Percentiles rank a stretch among this genome's conserved stretches.
These are phyloP conservation scores for Ptyas mucosa DNA, from an alignment of 2,113 vertebrate species.

Conservation along the genomic window DNA sequence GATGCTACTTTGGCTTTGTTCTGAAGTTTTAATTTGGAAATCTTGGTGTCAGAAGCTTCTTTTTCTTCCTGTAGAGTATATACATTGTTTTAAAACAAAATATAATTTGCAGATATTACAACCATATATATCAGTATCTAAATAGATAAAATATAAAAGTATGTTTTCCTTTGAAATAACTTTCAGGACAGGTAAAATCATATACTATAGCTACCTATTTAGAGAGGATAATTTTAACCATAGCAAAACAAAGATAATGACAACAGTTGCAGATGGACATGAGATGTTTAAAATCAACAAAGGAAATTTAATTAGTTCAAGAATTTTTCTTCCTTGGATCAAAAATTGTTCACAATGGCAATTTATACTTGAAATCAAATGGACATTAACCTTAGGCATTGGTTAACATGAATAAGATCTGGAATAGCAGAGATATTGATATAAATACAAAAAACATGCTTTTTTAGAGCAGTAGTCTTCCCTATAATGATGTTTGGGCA, in stretches of 20 bases:
- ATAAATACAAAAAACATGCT: background rate
- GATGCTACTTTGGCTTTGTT: slow-evolving; percentile 87
- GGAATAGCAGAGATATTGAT: background rate
- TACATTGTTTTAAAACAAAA: background rate
- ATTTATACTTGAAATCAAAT: background rate
- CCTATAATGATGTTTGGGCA: background rate
- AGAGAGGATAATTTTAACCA: background rate
- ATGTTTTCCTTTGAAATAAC: background rate
- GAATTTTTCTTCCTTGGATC: background rate
- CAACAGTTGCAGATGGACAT: background rate
- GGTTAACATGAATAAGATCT: background rate
- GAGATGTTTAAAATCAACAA: background rate
- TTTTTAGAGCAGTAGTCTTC: background rate
- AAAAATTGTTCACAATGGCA: background rate
- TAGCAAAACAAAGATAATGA: background rate
- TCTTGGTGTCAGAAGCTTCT: slow-evolving; percentile 76
- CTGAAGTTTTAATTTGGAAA: slow-evolving; percentile 86
- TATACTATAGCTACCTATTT: background rate
- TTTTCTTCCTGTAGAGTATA: slow-evolving; percentile 74
- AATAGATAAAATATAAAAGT: background rate
- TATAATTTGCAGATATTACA: background rate
- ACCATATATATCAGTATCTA: background rate
- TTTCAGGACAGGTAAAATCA: background rate
- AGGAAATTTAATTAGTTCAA: background rate
- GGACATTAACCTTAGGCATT: background rate